Conservation (phyloP, 1,140 invertebrate species). For the Pogonomyrmex californicus region DNA sequence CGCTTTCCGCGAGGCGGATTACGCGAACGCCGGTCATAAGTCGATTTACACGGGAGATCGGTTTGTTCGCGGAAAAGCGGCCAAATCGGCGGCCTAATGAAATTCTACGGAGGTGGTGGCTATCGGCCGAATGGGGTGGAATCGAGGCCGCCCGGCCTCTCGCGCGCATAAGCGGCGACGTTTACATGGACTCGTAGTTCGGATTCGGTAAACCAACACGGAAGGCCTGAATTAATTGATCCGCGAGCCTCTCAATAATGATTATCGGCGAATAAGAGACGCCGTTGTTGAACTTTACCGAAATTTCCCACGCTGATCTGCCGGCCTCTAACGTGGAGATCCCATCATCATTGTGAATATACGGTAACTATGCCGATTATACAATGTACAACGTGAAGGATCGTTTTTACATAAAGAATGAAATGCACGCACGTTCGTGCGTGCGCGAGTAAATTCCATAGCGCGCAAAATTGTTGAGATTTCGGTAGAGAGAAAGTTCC, state of each 20-base stretch:
- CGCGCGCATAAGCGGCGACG: slow-evolving; percentile 38
- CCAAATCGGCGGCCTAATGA: slow-evolving; percentile 55
- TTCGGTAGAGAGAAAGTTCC: slow-evolving; percentile 38
- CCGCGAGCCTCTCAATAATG: slow-evolving; percentile 43
- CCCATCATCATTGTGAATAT: background rate
- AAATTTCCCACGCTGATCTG: slow-evolving; percentile 36
- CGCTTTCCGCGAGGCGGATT: background rate
- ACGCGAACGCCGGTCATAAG: slow-evolving; percentile 11
- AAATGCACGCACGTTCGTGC: background rate
- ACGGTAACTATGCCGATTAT: background rate
- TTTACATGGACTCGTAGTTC: slow-evolving; percentile 47
- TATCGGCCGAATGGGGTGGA: slow-evolving; percentile 55
- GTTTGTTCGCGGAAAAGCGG: slow-evolving; percentile 40
- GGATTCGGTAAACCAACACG: slow-evolving; percentile 44
- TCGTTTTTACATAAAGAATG: background rate
- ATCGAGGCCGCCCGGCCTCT: background rate
- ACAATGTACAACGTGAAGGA: background rate
- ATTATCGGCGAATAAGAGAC: slow-evolving; percentile 43
- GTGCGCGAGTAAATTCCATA: slow-evolving; percentile 25
- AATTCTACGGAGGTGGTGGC: slow-evolving; percentile 61
- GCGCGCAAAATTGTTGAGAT: slow-evolving; percentile 35
- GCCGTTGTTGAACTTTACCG: background rate
- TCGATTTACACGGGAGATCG: slow-evolving; percentile 58
- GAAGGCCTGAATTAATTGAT: slow-evolving; percentile 60
- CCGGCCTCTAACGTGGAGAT: background rate